Evolutionary conservation across 2,888 invertebrate genomes (phyloP), one percentile per base, ranked within the genome.

Genomic region (Metallyticus violacea): DNA sequence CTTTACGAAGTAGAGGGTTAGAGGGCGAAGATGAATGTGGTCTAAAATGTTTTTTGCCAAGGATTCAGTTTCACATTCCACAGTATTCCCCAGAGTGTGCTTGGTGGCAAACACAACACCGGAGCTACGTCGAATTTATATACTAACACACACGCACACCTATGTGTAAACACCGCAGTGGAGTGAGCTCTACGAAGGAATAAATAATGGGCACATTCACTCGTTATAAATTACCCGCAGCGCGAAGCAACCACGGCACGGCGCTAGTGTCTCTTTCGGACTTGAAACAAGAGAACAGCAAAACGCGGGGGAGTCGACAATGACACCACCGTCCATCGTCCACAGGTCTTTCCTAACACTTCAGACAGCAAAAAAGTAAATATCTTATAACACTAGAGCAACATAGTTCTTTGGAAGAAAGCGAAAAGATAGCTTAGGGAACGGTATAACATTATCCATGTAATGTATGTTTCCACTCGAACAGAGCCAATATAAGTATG

Each of bases 171-270:
- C 82, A 76, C 25, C 40, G 62, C 26, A 76, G 26, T 81, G n/a
- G 9, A 30, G n/a, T n/a, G n/a, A n/a, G n/a, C n/a, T 26, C 4
- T 26, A 81, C 62, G 26, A 62, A 40, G 27, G 77, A 77, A 28
- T 83, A 83, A 83, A 77, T 83, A 83, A 83, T 83, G 83, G 83
- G 28, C 29, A 28, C 83, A 29, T 83, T 83, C 83, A 29, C 83
- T 77, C 77, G 83, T 77, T 83, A 83, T 83, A 83, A 83, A 83
- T 83, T 77, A 83, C 83, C 77, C n/a, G 2, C 28, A 40, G 40
- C 40, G 40, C 40, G 15, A 15, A 7, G 40, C 40, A n/a, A n/a
- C n/a, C n/a, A n/a, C n/a, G n/a, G n/a, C n/a, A n/a, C 5, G 25
- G 81, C 81, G 28, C 30, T 81, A 29, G 81, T 30, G 30, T 81